Evolutionary conservation across 2,797 vertebrate genomes (phyloP).

Genomic region (Synanceia verrucosa): DNA sequence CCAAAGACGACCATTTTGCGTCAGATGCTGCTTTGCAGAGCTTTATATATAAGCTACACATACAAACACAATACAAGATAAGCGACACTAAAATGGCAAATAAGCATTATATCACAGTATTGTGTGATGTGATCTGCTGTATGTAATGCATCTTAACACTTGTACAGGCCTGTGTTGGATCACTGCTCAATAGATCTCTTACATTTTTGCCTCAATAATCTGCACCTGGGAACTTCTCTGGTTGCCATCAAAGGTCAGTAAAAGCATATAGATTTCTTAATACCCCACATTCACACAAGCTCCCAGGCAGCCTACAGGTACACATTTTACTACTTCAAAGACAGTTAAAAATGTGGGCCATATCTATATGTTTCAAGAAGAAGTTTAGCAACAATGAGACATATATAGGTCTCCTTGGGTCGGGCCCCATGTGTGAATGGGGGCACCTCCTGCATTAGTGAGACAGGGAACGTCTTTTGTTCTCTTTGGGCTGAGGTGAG

Average conservation of each 20-base stretch:
- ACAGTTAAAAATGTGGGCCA: not conserved
- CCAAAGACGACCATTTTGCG: not conserved
- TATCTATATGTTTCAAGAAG: slow-evolving; percentile 13
- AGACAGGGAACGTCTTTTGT: slow-evolving; percentile 68
- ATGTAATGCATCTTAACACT: not conserved
- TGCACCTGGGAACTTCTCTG: slow-evolving; percentile 24
- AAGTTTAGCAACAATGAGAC: slow-evolving; percentile 38
- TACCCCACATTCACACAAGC: slow-evolving; percentile 30
- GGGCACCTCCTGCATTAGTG: slow-evolving; percentile 62
- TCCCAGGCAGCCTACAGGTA: slow-evolving; percentile 40
- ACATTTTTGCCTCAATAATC: slow-evolving; percentile 14
- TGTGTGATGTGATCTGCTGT: not conserved
- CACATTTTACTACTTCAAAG: slow-evolving; percentile 32
- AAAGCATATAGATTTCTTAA: slow-evolving; percentile 22
- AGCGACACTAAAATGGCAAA: not conserved
- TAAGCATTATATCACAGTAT: not conserved
- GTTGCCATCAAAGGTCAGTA: slow-evolving; percentile 22
- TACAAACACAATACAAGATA: not conserved
- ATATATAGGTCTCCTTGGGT: slow-evolving; percentile 33
- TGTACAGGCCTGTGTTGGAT: not conserved
- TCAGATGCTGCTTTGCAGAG: not conserved
- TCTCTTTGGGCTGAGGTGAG: slow-evolving; percentile 63
- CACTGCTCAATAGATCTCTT: not conserved
- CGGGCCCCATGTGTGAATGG: slow-evolving; percentile 52
- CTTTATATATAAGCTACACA: not conserved